Conservation (phyloP, 2,797 vertebrate genomes). For the Diplodus puntazzo region DNA sequence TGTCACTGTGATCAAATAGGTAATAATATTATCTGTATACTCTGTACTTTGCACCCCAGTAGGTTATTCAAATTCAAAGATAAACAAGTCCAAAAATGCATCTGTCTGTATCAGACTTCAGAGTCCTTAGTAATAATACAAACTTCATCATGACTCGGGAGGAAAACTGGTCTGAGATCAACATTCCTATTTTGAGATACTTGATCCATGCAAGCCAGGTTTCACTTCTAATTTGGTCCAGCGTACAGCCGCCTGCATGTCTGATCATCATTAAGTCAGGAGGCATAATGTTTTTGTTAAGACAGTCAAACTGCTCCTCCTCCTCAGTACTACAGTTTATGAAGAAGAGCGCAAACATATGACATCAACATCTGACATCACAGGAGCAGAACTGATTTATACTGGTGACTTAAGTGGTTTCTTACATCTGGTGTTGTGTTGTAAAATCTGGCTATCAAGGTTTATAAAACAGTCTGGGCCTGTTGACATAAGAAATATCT, state of each 20-base stretch:
- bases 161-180: conserved; percentile 56
- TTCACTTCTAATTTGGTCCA: conserved; percentile 72
- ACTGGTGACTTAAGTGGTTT: neutral
- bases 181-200: conserved; percentile 62
- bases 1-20: too few relatives aligned
- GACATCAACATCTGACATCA: conserved; percentile 18
- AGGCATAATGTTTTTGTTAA: conserved; percentile 49
- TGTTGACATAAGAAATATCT: conserved; percentile 14
- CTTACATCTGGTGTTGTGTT: conserved; percentile 1
- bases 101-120: neutral
- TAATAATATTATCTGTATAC: neutral
- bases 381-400: neutral
- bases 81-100: neutral
- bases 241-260: conserved; percentile 40
- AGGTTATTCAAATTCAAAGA: neutral
- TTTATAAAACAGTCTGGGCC: neutral
- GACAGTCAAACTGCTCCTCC: conserved; percentile 20
- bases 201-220: conserved; percentile 56
- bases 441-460: neutral
- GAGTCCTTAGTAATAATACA: conserved; percentile 24
- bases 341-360: neutral
- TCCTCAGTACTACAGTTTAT: neutral
- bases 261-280: conserved; percentile 39
- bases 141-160: conserved; percentile 29
- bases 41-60: neutral